A percentile compares a stretch with the other conserved stretches of the same genome.
These are phyloP conservation scores for Larimichthys polyactis DNA, from an alignment of 2,113 vertebrate species.

Conservation along the genomic window DNA sequence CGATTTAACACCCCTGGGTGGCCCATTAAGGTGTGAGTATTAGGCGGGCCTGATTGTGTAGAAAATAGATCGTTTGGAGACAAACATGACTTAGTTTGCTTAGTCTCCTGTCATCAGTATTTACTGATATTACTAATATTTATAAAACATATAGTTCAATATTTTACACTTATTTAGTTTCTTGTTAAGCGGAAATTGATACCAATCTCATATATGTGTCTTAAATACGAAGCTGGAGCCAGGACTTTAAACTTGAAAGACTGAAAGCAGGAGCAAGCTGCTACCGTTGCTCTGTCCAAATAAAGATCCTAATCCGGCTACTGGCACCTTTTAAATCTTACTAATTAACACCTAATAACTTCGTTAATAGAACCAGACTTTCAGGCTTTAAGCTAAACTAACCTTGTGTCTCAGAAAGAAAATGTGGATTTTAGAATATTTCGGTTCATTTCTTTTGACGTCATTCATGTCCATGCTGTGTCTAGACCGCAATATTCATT, in stretches of 20 bases:
- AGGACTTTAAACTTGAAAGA: background rate
- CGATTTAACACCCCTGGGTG: slow-evolving; percentile 53
- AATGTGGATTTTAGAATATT: too few species aligned
- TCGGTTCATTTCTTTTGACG: too few species aligned
- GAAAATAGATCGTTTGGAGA: background rate
- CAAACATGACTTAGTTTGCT: background rate
- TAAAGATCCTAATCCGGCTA: background rate
- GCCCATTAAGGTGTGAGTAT: slow-evolving; percentile 34
- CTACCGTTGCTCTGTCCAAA: background rate
- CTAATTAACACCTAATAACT: background rate
- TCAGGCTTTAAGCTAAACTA: too few species aligned
- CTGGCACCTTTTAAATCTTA: background rate
- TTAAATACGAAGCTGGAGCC: too few species aligned
- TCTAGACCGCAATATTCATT: too few species aligned
- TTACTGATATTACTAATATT: too few species aligned
- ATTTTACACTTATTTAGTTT: too few species aligned
- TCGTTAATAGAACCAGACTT: background rate
- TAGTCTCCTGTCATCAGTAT: background rate
- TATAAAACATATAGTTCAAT: too few species aligned
- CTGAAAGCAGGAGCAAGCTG: background rate
- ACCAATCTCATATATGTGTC: too few species aligned
- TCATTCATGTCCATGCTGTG: too few species aligned
- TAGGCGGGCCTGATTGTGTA: background rate
- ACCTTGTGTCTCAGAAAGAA: too few species aligned
- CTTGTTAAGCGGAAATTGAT: too few species aligned